Evolutionary conservation across 2,113 vertebrate genomes (phyloP).

Genomic region (Chaetodon trifascialis): DNA sequence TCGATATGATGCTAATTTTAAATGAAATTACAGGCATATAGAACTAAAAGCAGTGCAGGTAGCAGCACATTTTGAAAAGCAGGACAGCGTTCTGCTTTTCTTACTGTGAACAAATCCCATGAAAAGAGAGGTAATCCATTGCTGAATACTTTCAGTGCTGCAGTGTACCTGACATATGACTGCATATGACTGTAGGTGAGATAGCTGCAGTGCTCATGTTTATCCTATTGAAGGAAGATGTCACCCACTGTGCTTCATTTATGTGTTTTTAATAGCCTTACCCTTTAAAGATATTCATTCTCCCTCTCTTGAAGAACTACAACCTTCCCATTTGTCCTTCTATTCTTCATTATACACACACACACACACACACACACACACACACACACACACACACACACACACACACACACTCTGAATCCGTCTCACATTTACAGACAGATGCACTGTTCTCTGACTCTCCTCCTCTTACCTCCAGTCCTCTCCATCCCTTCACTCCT

Average conservation of each 20-base stretch:
- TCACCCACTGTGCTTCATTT: not conserved
- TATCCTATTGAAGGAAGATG: not conserved
- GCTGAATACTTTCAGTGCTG: not conserved
- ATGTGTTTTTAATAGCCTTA: not conserved
- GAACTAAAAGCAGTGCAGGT: not conserved
- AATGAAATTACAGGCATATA: not conserved
- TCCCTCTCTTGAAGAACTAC: not conserved
- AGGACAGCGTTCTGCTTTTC: not conserved
- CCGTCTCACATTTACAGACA: not conserved
- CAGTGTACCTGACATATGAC: not conserved
- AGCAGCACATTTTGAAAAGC: not conserved
- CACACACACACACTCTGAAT: not conserved
- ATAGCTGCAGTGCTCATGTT: not conserved
- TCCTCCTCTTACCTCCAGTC: slow-evolving; percentile 30
- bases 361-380: not conserved
- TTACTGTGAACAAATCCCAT: not conserved
- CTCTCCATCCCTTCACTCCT: slow-evolving; percentile 36
- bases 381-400: not conserved
- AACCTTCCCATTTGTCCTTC: not conserved
- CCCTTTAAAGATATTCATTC: not conserved
- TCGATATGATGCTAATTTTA: not conserved
- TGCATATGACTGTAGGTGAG: too few relatives aligned
- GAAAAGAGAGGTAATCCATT: not conserved
- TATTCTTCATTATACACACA: not conserved
- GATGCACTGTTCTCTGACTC: slow-evolving; percentile 30